Evolutionary conservation across 2,797 vertebrate genomes (phyloP).

Genomic region (Ceyx erithaca): DNA sequence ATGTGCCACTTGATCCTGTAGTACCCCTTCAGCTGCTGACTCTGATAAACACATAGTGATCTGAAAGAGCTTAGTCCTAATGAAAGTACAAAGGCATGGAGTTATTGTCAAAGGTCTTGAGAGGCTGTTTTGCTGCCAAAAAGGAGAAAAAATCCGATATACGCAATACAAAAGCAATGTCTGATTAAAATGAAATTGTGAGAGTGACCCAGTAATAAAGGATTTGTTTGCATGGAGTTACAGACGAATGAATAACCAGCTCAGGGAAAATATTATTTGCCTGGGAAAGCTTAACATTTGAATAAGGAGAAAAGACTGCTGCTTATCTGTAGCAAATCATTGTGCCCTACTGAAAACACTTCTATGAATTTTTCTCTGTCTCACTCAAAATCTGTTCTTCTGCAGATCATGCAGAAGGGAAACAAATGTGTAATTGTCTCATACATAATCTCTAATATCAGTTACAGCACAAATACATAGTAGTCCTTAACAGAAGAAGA

Average conservation of each 20-base stretch:
- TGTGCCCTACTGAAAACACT: conserved; percentile 9
- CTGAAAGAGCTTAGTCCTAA: background rate
- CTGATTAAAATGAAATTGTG: conserved; percentile 6
- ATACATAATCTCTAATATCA: background rate
- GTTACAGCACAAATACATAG: background rate
- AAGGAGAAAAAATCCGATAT: background rate
- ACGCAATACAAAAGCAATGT: background rate
- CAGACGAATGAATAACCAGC: background rate
- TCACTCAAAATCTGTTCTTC: conserved; percentile 24
- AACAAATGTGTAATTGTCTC: conserved; percentile 43
- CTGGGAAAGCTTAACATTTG: conserved; percentile 63
- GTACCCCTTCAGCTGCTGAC: background rate
- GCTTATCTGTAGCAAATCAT: conserved; percentile 30
- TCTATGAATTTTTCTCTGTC: conserved; percentile 31
- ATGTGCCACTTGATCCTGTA: background rate
- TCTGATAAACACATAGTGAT: background rate
- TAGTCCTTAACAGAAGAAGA: background rate
- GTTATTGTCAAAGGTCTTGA: background rate
- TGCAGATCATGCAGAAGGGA: background rate
- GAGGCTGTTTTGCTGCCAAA: conserved; percentile 14
- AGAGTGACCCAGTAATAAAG: conserved; percentile 6
- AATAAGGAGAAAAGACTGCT: conserved; percentile 27
- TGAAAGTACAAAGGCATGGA: background rate
- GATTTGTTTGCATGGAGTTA: background rate
- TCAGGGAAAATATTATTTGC: conserved; percentile 42